phyloP scores from a whole-genome alignment of 92 coral and sea anemone species.

The Phymanthus crucifer region DNA sequence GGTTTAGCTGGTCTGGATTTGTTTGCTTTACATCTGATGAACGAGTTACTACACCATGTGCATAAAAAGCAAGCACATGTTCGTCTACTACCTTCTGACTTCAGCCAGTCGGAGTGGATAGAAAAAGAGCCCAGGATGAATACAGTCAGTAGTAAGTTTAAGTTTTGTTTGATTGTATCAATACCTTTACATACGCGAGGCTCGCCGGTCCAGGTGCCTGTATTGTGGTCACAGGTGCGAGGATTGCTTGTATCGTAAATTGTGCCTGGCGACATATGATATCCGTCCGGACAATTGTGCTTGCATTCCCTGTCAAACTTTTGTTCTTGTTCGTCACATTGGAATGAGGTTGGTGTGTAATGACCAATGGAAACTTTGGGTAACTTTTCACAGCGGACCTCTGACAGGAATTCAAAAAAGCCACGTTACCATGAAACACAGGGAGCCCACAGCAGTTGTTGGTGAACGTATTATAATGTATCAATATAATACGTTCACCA shows the following conservation, averaged over 20 bases:
- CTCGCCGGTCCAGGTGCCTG: conserved; percentile 41
- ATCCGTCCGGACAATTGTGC: conserved; percentile 49
- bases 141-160: too few relatives aligned
- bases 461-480: too few relatives aligned
- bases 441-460: too few relatives aligned
- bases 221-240: conserved; percentile 18
- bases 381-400: conserved; percentile 30
- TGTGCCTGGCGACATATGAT: conserved; percentile 36
- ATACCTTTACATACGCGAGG: conserved; percentile 38
- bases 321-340: conserved; percentile 34
- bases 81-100: too few relatives aligned
- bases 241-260: conserved; percentile 8
- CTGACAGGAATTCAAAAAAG: not conserved
- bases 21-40: too few relatives aligned
- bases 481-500: not conserved
- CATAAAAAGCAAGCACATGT: too few relatives aligned
- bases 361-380: conserved; percentile 18
- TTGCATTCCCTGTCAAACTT: conserved; percentile 45
- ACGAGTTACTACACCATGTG: too few relatives aligned
- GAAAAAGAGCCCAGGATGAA: too few relatives aligned
- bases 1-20: too few relatives aligned
- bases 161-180: not conserved
- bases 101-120: too few relatives aligned
- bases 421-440: too few relatives aligned
- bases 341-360: conserved; percentile 5